Base-by-base conservation (phyloP, 2,888 invertebrate species). In the Thera britannica region DNA sequence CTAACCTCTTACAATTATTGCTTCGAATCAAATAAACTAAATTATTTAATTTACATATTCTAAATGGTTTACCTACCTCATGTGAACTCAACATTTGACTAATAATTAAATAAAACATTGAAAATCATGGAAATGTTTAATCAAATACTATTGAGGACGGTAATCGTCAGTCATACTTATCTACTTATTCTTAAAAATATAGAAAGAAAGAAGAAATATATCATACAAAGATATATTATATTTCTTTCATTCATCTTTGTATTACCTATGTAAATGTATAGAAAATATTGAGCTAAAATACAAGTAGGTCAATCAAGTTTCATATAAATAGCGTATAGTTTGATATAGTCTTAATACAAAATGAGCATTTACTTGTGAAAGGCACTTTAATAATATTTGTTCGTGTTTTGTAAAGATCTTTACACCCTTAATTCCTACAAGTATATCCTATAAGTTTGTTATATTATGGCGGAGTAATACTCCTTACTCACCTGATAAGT, bases 381-480 rank as follows among this genome's bases (percentile, higher is more conserved):
- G 83, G 85, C 85, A 87, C 86, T 81, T 73, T 74, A 74, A 74
- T 75, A 76, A 72, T 79, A 66, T 52, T 67, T 67, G 67, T 66
- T 62, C 66, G 61, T 77, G 80, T 79, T 83, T 82, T 81, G 79
- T 80, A 78, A 77, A 65, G 35, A 73, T 72, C 70, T 65, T 65
- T 67, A 68, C 68, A 70, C 67, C 64, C 73, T 72, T 75, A 70
- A 48, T 36, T 48, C 48, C 78, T 79, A 54, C 3, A 56, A 57
- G 57, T 63, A 63, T 48, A 56, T 77, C 62, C 67, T 75, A 74
- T 63, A 72, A 80, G 77, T 83, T 84, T 83, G 83, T 86, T 83
- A 89, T 81, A 88, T 90, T 93, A 93, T 93, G 93, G 93, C 93
- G 93, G 92, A 93, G 90, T 90, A 83, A 12, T 9, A 82, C 82